Evolutionary conservation across 2,113 vertebrate species (phyloP), one percentile per base, ranked within the genome.

Genomic region (Gadus chalcogrammus): DNA sequence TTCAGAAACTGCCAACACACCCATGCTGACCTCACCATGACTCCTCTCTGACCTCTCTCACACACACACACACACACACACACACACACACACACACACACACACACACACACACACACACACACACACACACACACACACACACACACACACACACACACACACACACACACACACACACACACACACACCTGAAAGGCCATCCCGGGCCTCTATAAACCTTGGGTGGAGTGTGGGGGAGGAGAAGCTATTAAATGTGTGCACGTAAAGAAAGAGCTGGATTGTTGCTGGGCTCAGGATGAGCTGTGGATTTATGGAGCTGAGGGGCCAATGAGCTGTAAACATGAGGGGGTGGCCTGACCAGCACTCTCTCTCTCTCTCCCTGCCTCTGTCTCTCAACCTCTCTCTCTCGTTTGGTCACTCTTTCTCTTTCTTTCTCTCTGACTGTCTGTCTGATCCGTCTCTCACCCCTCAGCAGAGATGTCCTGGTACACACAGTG

Each of bases 271-370:
- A 97, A 95, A 92, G 90, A 86, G 75, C 74, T n/a, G 76, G 90
- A 93, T 95, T 97, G 95, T 95, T 92, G 88, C 81, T 79, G 88
- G 84, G 88, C 91, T 87, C 87, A 90, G 92, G 93, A 94, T 90
- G 91, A 93, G 93, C 91, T 90, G 89, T 89, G 94, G 93, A 94
- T 95, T 96, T 95, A 94, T 94, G 94, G 87, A 82, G 86, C 87
- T 35, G 83, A 75, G 88, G 88, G 88, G 88, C 87, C 89, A 94
- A 92, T 95, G 93, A 93, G 92, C 89, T 94, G 91, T 96, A 94
- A 98, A 97, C 89, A 84, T 88, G 87, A 87, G 85, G 85, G 90
- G 84, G 88, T 78, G 71, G 86, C 68, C 42, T 48, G 42, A 48
- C 42, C 42, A 48, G 42, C 74, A 82, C 88, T 82, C 87, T 93